A percentile compares a stretch with the other conserved stretches of the same genome.
Evolutionary conservation across 2,113 vertebrate genomes (phyloP).

Genomic region (Anoura caudifer): DNA sequence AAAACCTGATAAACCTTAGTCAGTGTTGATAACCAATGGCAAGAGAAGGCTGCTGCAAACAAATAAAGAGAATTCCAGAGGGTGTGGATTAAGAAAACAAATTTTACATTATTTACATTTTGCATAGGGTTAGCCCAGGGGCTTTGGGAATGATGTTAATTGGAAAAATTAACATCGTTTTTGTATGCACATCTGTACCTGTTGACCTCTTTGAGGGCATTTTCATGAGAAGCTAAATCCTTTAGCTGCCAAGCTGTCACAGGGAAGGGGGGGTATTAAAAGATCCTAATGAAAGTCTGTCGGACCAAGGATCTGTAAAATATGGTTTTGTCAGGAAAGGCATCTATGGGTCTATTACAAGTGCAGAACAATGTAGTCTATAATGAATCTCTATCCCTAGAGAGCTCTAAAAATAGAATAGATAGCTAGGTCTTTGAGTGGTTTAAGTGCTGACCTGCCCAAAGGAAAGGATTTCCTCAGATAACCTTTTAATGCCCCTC

Average conservation of each 20-base stretch:
- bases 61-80: neutral
- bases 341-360: neutral
- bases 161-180: neutral
- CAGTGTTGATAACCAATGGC: neutral
- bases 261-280: neutral
- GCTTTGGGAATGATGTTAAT: neutral
- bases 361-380: neutral
- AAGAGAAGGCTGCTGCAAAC: neutral
- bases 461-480: neutral
- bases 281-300: neutral
- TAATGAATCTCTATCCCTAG: neutral
- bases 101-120: neutral
- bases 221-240: neutral
- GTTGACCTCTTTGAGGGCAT: neutral
- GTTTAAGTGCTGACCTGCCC: neutral
- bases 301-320: neutral
- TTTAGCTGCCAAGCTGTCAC: neutral
- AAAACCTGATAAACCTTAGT: neutral
- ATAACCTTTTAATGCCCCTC: neutral
- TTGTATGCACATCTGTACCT: neutral
- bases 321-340: conserved; percentile 32
- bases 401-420: conserved; percentile 32
- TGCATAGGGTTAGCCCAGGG: neutral
- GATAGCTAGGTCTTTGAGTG: neutral
- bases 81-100: neutral